Percentiles rank a stretch among this genome's conserved stretches.
phyloP scores from a whole-genome alignment of 30 jellyfish, hydroid and myxozoan species.

The Aurelia aurita region DNA sequence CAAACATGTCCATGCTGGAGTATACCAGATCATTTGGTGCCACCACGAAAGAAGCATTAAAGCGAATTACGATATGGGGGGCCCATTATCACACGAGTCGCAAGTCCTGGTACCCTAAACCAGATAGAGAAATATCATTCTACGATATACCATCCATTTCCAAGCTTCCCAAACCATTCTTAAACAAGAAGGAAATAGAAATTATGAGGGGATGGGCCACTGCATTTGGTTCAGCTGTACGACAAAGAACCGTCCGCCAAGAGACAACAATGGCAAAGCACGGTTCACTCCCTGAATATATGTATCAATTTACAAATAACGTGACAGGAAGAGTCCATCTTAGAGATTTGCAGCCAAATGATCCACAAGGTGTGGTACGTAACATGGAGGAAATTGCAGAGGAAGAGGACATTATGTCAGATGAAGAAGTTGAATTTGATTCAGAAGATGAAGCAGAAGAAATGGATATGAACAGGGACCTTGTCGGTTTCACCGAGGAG shows the following conservation, averaged over 20 bases:
- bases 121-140: slow-evolving; percentile 33
- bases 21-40: neutral
- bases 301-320: neutral
- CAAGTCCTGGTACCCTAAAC: slow-evolving; percentile 29
- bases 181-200: slow-evolving; percentile 20
- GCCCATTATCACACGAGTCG: slow-evolving; percentile 43
- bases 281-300: slow-evolving; percentile 31
- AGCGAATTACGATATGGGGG: slow-evolving; percentile 11
- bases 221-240: slow-evolving; percentile 41
- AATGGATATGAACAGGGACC: neutral
- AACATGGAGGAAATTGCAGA: slow-evolving; percentile 8
- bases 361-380: neutral
- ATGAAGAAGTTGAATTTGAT: neutral
- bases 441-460: neutral
- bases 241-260: slow-evolving; percentile 37
- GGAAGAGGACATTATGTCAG: slow-evolving; percentile 20
- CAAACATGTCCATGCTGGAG: neutral
- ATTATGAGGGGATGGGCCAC: slow-evolving; percentile 32
- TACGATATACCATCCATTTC: neutral
- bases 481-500: neutral
- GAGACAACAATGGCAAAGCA: slow-evolving; percentile 40
- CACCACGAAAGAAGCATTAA: neutral
- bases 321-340: slow-evolving; percentile 13
- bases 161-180: neutral
- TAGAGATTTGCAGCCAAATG: neutral